Evolutionary conservation across 2,888 invertebrate species (phyloP), one percentile per base, ranked within the genome.

Genomic region (Drosophila paramelanica): DNA sequence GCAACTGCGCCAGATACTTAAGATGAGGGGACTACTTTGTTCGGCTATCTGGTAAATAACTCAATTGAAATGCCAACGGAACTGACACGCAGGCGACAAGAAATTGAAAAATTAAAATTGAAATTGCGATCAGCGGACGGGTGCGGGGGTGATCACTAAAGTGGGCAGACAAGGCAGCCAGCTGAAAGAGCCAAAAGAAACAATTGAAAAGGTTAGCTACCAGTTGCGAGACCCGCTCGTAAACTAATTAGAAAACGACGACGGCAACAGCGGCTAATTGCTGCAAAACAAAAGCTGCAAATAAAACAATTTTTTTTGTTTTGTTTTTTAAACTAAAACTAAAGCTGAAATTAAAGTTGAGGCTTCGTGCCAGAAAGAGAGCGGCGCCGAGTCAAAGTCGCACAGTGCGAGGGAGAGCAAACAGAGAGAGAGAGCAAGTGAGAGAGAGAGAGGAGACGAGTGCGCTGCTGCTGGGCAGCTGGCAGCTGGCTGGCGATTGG

Each of bases 1-100:
- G 66, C 73, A 73, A 53, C 47, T n/a, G 50, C n/a, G 42, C 23
- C 46, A 27, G 20, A 3, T 17, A 2, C 10, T 7, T n/a, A 25
- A n/a, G 23, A 25, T 17, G 17, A 17, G 31, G 31, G 36, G 10
- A 31, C 4, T 11, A 46, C 50, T 20, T 31, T 50, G 17, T 33
- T 52, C 41, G 65, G 69, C 49, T 79, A 70, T 61, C 74, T 52
- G 38, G 75, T 55, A 89, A 89, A 86, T 89, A 84, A 81, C 89
- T 90, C 88, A 89, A 90, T 89, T 82, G 89, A 89, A 90, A 90
- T 89, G 86, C 84, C 89, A 86, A 89, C 87, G 89, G 67, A 85
- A 84, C 77, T 85, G 89, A 86, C 89, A 83, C 84, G 89, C 84
- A 80, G 87, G 81, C 77, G 73, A 85, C 85, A 83, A 88, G 77